These are phyloP conservation scores for Rhynchotus rufescens DNA, from an alignment of 2,797 vertebrate species.

Conservation along the genomic window DNA sequence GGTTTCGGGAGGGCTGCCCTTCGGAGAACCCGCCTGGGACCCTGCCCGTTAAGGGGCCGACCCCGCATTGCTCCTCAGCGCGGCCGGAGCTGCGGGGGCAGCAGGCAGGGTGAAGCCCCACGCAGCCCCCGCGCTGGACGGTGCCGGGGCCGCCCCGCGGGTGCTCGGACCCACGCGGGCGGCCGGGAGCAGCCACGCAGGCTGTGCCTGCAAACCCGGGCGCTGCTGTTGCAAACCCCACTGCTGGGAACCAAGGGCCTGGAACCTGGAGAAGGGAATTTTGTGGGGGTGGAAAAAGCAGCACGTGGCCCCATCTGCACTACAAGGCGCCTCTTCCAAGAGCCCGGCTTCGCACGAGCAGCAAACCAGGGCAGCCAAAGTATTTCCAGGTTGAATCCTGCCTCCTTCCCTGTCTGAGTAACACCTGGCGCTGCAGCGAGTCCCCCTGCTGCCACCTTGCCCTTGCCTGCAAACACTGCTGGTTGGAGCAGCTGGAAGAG, in stretches of 20 bases:
- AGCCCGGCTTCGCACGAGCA: neutral
- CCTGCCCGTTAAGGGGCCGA: neutral
- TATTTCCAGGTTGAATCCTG: conserved; percentile 60
- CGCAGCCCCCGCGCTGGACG: neutral
- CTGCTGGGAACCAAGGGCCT: conserved; percentile 5
- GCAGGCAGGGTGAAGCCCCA: neutral
- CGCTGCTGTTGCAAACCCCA: neutral
- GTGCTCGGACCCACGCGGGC: conserved; percentile 19
- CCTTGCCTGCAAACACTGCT: neutral
- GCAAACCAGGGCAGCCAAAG: conserved; percentile 45
- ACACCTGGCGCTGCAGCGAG: neutral
- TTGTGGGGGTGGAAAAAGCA: neutral
- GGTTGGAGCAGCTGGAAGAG: conserved; percentile 28
- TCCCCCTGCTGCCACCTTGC: neutral
- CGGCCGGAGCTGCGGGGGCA: neutral
- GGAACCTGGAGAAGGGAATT: conserved; percentile 31
- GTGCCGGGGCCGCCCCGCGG: neutral
- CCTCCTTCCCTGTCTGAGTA: conserved; percentile 34
- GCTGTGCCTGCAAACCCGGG: conserved; percentile 13
- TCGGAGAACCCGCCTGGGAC: neutral
- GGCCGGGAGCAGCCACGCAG: conserved; percentile 1
- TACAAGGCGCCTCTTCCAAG: neutral
- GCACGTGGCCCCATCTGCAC: neutral
- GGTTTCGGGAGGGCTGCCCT: conserved; percentile 55
- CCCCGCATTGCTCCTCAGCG: neutral